Evolutionary conservation across 2,113 vertebrate genomes (phyloP), one percentile per base, ranked within the genome.

Genomic region (Scytalopus superciliaris): DNA sequence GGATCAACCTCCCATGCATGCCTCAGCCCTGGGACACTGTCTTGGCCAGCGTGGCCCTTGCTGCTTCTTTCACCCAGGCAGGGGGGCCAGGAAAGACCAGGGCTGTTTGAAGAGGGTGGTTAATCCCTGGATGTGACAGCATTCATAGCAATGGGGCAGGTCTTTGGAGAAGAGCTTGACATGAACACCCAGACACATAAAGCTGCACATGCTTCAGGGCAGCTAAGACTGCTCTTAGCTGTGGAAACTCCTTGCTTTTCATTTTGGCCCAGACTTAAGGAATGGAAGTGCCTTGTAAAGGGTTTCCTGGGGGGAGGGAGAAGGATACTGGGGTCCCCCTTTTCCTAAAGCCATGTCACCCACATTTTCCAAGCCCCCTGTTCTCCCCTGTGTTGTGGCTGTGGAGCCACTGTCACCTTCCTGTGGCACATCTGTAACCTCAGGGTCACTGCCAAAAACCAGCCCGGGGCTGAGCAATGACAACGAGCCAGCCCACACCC

Each of bases 181-280:
- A 6, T 7, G 35, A 35, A 33, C 3, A 6, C 10, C 22, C 7
- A 14, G 45, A 53, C 45, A 44, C n/a, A 16, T 3, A 40, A 93
- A 83, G 28, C 52, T 62, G 45, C 53, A 12, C 0, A 0, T 52
- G 17, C 37, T 94, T 62, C 13, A 15, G 50, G 31, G 55, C 40
- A 49, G 35, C 21, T 52, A 69, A 73, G 19, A 44, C 27, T 27
- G 7, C 0, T 60, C 81, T 16, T 0, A 0, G 6, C 40, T 8
- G 11, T 15, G 42, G n/a, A 33, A 74, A 50, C 8, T 1, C 11
- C 39, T 70, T 49, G 9, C 37, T 70, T 72, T 56, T 60, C 33
- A 33, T 80, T 90, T 60, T 13, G 73, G 52, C 19, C 7, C 18
- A 27, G 27, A 45, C 18, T 5, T 18, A 30, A 66, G 62, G 66